Base-by-base conservation (phyloP, 2,113 vertebrate genomes). In the Baryphthengus martii region DNA sequence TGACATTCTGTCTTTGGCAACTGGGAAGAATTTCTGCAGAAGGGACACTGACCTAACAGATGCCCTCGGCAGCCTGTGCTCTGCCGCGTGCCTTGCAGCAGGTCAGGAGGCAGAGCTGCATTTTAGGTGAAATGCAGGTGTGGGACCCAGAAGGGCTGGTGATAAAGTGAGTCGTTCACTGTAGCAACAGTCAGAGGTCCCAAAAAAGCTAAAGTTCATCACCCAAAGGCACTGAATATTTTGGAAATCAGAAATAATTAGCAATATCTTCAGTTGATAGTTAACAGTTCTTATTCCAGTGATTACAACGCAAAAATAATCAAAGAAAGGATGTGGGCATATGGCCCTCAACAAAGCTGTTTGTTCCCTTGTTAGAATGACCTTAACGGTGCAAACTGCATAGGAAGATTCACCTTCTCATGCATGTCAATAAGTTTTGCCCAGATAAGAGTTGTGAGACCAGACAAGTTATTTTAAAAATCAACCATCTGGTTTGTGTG, bases 1-100 rank as follows among this genome's bases (percentile, higher is more conserved):
- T 83, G 88, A 94, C 71, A 81, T 94, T 87, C 73, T 92, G 28
- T 72, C 70, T 95, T 79, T 53, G 68, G 79, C 73, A 96, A 33
- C 10, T 1, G 2, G 62, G 78, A 93, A 49, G 68, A 78, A 47
- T 62, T 86, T 74, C 1, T 0, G 82, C 59, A 45, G 59, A 63
- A 71, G 42, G 17, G 17, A 90, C 59, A 13, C 50, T 75, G 83
- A 87, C 85, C 44, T 13, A 40, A 52, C 10, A 45, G 42, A 33
- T 1, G 0, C 29, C 37, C 29, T 52, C 3, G 0, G 75, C 70
- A 79, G 19, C 55, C 13, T n/a, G 8, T 53, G 33, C 16, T n/a
- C 19, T 5, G 7, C 49, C 39, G 58, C 4, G 3, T 2, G 31
- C 11, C 26, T 23, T 3, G 8, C 75, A 58, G 62, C 4, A 17